Evolutionary conservation across 2,113 vertebrate genomes (phyloP).

Genomic region (Microtus oregoni): DNA sequence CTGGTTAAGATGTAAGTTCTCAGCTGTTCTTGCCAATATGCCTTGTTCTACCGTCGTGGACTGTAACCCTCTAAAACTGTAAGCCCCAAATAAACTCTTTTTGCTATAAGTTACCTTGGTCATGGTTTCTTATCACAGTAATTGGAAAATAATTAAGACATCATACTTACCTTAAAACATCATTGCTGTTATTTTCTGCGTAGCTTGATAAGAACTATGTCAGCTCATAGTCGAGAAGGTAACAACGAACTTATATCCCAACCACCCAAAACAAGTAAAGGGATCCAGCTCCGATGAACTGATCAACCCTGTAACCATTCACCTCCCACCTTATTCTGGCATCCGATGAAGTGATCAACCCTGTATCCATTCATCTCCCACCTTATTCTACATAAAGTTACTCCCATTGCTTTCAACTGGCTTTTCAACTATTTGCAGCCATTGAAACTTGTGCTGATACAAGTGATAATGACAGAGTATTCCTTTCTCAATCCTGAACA

Average conservation of each 20-base stretch:
- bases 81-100: not conserved
- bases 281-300: not conserved
- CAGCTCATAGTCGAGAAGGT: not conserved
- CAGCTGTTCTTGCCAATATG: not conserved
- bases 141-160: not conserved
- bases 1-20: not conserved
- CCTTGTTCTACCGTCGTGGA: not conserved
- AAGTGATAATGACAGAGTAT: not conserved
- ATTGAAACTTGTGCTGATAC: not conserved
- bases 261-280: not conserved
- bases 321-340: not conserved
- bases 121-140: not conserved
- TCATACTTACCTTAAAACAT: not conserved
- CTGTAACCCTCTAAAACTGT: not conserved
- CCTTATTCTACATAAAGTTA: not conserved
- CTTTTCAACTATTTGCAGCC: slow-evolving; percentile 3
- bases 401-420: not conserved
- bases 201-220: not conserved
- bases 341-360: not conserved
- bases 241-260: not conserved
- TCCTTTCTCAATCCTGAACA: not conserved
- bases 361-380: not conserved
- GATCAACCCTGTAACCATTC: not conserved
- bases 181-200: not conserved
- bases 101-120: not conserved